Evolutionary conservation across 2,797 vertebrate species (phyloP), one percentile per base, ranked within the genome.

Genomic region (Arrhamphus sclerolepis): DNA sequence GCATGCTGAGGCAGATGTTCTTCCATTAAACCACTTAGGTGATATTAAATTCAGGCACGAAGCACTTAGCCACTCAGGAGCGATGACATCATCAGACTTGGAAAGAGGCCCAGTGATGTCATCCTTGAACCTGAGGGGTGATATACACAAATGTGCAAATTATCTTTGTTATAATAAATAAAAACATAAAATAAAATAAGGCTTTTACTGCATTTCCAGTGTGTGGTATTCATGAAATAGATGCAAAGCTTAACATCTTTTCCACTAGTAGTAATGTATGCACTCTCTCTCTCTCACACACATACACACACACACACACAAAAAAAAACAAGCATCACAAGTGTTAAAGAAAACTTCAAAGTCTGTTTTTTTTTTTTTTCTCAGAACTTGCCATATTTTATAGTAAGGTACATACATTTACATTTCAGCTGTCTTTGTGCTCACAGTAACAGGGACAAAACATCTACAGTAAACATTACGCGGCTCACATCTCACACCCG

Each of bases 371-470:
- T 34, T 10, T 34, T 34, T 4, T 63, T 79, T 90, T 84, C 38
- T 85, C 70, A 85, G 87, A 91, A 88, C 77, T 86, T 90, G 85
- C 80, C 71, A 84, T 78, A 43, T 90, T 93, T 93, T 91, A 92
- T 93, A 89, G 73, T 90, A 89, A 90, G 82, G 68, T 91, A 91
- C 87, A 90, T 80, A 89, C 87, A 92, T 84, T 82, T 89, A 91
- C 86, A 92, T 86, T 85, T 87, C 79, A 82, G 71, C 89, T 85
- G 78, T 83, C 82, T 85, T 92, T 92, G 90, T 92, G 92, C 91
- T 93, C 90, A 92, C 85, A 88, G 85, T 89, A 72, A 91, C 54
- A 77, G 82, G 82, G 79, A 86, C 75, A 75, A 83, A 85, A 89
- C 84, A 88, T 69, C 61, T 52, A 86, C 69, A 73, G 75, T 76